These are phyloP conservation scores for Ophion costatus DNA, from an alignment of 2,888 invertebrate species.

Conservation along the genomic window DNA sequence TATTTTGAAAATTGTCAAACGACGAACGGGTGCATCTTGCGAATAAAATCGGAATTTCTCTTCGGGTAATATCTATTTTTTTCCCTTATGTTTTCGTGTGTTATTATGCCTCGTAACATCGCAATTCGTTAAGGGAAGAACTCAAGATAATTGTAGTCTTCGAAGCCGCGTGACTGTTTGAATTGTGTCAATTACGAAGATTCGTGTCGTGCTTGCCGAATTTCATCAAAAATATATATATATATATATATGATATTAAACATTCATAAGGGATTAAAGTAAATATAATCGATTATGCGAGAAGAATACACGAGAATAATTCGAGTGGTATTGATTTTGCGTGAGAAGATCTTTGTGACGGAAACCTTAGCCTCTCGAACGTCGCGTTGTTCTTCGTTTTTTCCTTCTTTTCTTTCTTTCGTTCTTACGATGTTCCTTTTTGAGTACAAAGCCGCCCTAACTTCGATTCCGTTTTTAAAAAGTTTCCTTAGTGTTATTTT, in stretches of 20 bases:
- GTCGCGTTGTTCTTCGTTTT: slow-evolving; percentile 8
- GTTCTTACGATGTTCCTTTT: slow-evolving; percentile 5
- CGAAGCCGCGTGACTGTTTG: neutral
- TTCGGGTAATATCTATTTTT: neutral
- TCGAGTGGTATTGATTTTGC: slow-evolving; percentile 44
- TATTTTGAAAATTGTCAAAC: slow-evolving; percentile 39
- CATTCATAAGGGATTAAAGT: slow-evolving; percentile 34
- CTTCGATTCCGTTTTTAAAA: slow-evolving; percentile 44
- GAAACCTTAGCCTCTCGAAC: neutral
- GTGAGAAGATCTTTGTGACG: slow-evolving; percentile 31
- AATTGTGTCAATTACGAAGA: neutral
- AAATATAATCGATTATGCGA: slow-evolving; percentile 55
- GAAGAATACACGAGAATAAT: slow-evolving; percentile 58
- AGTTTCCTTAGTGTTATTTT: slow-evolving; percentile 25
- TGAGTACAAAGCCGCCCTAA: slow-evolving; percentile 65
- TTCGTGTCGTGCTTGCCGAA: slow-evolving; percentile 4
- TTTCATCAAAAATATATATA: slow-evolving; percentile 15
- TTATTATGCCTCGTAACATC: slow-evolving; percentile 38
- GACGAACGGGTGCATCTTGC: slow-evolving; percentile 49
- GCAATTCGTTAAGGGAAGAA: slow-evolving; percentile 60
- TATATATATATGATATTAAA: slow-evolving; percentile 27
- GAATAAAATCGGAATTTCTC: slow-evolving; percentile 19
- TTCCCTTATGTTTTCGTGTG: neutral
- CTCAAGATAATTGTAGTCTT: slow-evolving; percentile 46
- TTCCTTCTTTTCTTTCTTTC: slow-evolving; percentile 36